Conservation (phyloP, 2,888 invertebrate genomes). For the Antheraea yamamai region DNA sequence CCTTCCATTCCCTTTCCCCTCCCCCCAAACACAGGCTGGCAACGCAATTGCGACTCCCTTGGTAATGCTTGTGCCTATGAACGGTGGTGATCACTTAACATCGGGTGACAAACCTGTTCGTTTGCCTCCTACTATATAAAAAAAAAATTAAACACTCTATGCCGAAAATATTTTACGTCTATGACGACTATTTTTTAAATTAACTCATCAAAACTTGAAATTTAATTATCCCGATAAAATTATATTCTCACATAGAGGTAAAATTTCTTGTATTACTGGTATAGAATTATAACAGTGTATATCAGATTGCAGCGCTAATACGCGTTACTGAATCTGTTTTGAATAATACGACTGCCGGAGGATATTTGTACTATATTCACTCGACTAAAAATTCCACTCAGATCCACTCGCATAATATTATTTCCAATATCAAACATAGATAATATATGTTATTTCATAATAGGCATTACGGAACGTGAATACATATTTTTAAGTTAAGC, state of each 20-base stretch:
- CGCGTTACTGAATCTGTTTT: slow-evolving; percentile 54
- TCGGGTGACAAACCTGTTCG: too few species aligned
- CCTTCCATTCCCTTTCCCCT: too few species aligned
- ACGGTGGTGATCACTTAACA: too few species aligned
- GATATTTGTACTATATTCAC: slow-evolving; percentile 58
- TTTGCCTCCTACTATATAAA: too few species aligned
- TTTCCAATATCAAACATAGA: slow-evolving; percentile 11
- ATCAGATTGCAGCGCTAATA: slow-evolving; percentile 36
- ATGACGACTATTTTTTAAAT: background rate
- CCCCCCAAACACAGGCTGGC: too few species aligned
- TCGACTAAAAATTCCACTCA: slow-evolving; percentile 49
- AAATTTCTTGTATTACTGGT: background rate
- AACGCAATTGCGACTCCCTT: too few species aligned
- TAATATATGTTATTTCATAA: slow-evolving; percentile 8
- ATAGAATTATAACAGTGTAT: background rate
- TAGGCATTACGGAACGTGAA: background rate
- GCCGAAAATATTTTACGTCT: background rate
- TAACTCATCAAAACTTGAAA: background rate
- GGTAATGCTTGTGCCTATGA: too few species aligned
- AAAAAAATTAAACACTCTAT: background rate
- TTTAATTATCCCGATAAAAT: background rate
- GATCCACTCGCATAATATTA: slow-evolving; percentile 48
- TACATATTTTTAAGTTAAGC: background rate
- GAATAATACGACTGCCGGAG: slow-evolving; percentile 56
- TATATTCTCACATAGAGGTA: background rate